Base-by-base conservation (phyloP, 1,140 invertebrate species). In the Temnothorax nylanderi region DNA sequence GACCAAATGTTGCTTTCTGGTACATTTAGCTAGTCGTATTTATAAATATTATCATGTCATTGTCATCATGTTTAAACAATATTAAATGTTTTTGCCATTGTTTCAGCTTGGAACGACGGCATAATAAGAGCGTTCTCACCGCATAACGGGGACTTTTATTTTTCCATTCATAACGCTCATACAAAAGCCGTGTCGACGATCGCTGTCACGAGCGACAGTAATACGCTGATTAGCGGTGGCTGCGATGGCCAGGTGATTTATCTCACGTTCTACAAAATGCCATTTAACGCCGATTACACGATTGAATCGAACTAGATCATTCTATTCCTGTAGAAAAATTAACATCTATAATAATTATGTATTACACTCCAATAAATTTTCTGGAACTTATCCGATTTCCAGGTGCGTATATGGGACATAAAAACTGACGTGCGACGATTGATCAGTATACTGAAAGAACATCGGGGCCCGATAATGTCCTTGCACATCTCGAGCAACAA, bases 71-170 rank as follows among this genome's bases (percentile, higher is more conserved):
- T 44, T 4, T 5, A 11, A 3, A 54, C 11, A 47, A 47, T 47
- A 54, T 54, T 32, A 58, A 34, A 76, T n/a, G 8, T 72, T 58
- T 16, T n/a, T 65, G 37, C 54, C 34, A 60, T 44, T 49, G 60
- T 91, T 91, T 86, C 91, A 96, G 97, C 96, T 1, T 99, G 98
- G 98, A 98, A 98, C 94, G 98, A 99, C 96, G 98, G 98, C 54
- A 97, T 97, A 90, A 98, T 99, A 82, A 96, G 98, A 85, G 96
- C 97, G 5, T 99, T 98, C 92, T 98, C 97, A 0, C 98, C 98
- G 0, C 96, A 98, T 87, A 97, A 97, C 3, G 98, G 98, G 0
- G 95, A 96, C 49, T 94, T 98, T 1, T 97, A 98, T 75, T 99
- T 97, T 94, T 96, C 96, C 47, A 98, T 99, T 88, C 95, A 97